Conservation (phyloP, 1,140 invertebrate species). For the Probaryconus sp. region DNA sequence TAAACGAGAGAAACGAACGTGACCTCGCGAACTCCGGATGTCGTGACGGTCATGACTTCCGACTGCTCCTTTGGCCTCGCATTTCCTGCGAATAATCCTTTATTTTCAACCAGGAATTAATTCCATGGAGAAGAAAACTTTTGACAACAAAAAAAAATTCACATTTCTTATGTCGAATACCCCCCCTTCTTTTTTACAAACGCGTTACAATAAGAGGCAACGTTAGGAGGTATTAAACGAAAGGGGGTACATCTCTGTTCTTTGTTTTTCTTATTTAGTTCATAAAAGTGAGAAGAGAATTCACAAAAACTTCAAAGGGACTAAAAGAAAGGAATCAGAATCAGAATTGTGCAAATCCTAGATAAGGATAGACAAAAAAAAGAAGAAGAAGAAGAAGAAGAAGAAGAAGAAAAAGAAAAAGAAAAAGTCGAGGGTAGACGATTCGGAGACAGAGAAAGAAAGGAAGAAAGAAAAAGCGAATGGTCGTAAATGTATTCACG, state of each 20-base stretch:
- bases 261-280: too few species aligned
- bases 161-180: too few species aligned
- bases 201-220: too few species aligned
- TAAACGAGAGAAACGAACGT: slow-evolving; percentile 17
- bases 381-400: slow-evolving; percentile 41
- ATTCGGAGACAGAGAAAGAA: slow-evolving; percentile 32
- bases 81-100: slow-evolving; percentile 10
- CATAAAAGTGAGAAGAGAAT: too few species aligned
- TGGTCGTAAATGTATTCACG: slow-evolving; percentile 10
- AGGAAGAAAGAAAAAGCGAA: slow-evolving; percentile 28
- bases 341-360: slow-evolving; percentile 16
- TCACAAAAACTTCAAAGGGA: neutral
- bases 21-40: slow-evolving; percentile 24
- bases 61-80: slow-evolving; percentile 21
- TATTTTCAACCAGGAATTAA: too few species aligned
- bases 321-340: slow-evolving; percentile 10
- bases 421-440: slow-evolving; percentile 37
- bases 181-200: too few species aligned
- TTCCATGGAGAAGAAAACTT: too few species aligned
- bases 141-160: too few species aligned
- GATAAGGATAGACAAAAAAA: slow-evolving; percentile 42
- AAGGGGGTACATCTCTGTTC: too few species aligned
- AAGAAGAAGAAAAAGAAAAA: slow-evolving; percentile 41
- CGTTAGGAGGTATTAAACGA: too few species aligned
- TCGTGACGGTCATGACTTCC: slow-evolving; percentile 31